Evolutionary conservation across 1,140 invertebrate genomes (phyloP).

Genomic region (Drosophila equinoxialis): DNA sequence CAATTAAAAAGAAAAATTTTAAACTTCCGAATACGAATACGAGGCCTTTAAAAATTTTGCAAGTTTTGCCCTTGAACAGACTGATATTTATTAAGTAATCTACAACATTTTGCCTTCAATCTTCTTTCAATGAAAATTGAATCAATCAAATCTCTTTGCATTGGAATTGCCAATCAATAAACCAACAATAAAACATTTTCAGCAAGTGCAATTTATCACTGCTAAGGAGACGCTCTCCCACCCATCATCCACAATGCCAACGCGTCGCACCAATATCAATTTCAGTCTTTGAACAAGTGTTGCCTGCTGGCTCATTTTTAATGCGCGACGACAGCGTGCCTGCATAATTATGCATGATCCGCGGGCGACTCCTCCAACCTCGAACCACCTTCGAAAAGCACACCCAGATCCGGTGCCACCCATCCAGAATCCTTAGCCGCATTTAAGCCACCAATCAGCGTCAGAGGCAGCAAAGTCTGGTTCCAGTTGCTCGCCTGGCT

Average conservation of each 20-base stretch:
- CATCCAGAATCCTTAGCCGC: not conserved
- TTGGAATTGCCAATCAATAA: slow-evolving; percentile 58
- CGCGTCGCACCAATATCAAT: slow-evolving; percentile 61
- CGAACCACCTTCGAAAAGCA: not conserved
- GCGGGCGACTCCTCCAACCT: slow-evolving; percentile 20
- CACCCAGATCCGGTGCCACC: slow-evolving; percentile 1
- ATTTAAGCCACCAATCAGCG: slow-evolving; percentile 80
- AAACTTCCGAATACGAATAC: too few species aligned
- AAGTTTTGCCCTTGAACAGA: not conserved
- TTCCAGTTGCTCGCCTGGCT: slow-evolving; percentile 51
- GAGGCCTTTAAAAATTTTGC: not conserved
- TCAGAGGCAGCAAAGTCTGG: slow-evolving; percentile 56
- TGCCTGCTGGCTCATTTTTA: slow-evolving; percentile 69
- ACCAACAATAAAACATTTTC: slow-evolving; percentile 24
- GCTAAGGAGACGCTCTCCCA: slow-evolving; percentile 19
- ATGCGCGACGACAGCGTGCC: slow-evolving; percentile 70
- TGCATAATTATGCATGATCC: slow-evolving; percentile 79
- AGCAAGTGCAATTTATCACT: slow-evolving; percentile 56
- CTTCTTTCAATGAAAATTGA: slow-evolving; percentile 9
- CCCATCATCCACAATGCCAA: slow-evolving; percentile 28
- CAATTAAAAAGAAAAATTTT: too few species aligned
- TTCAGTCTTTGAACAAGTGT: slow-evolving; percentile 64
- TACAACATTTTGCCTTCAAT: not conserved
- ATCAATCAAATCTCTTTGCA: slow-evolving; percentile 53
- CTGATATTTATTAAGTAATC: not conserved